These are phyloP conservation scores for Crotalus viridis DNA, from an alignment of 2,113 vertebrate species.

Conservation along the genomic window DNA sequence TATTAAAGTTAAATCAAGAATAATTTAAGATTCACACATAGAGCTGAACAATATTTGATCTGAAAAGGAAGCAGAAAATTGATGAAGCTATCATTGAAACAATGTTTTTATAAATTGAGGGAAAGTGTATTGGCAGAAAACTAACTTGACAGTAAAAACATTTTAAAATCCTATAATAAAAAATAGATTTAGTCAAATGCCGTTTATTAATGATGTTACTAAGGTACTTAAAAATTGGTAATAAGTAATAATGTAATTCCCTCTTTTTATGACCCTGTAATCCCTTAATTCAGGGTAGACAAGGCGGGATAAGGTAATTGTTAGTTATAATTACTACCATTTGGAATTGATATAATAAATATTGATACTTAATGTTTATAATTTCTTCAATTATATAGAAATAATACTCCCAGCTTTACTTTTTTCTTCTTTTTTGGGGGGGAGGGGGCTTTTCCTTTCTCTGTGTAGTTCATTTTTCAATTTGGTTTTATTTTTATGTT, in stretches of 20 bases:
- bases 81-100: not conserved
- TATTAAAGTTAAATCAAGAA: not conserved
- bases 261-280: not conserved
- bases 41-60: not conserved
- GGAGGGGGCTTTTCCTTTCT: not conserved
- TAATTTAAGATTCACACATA: not conserved
- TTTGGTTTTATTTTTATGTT: not conserved
- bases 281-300: not conserved
- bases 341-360: not conserved
- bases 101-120: not conserved
- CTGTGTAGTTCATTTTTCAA: not conserved
- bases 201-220: not conserved
- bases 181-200: not conserved
- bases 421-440: not conserved
- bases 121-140: not conserved
- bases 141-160: not conserved
- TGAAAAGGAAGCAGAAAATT: not conserved
- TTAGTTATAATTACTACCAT: not conserved
- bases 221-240: not conserved
- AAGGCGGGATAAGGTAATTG: not conserved
- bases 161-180: not conserved
- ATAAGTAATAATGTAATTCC: not conserved
- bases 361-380: not conserved
- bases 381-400: not conserved
- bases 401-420: not conserved